Evolutionary conservation across 2,797 vertebrate species (phyloP).

Genomic region (Sebastes steindachneri): DNA sequence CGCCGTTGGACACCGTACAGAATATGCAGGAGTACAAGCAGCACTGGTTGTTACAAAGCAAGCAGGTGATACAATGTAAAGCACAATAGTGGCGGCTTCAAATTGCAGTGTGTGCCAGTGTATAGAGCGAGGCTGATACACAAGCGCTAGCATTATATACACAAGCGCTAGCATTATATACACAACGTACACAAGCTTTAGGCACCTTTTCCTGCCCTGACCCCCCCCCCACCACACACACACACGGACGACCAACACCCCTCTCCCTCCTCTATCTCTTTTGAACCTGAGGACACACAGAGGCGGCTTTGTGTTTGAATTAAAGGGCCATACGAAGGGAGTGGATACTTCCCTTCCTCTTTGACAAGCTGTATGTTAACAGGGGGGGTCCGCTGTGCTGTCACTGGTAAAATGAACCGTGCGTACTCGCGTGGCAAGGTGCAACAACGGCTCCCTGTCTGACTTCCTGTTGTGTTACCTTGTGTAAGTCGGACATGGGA

Average conservation of each 20-base stretch:
- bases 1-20: not conserved
- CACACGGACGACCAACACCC: slow-evolving; percentile 27
- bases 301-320: slow-evolving; percentile 65
- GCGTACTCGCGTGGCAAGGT: slow-evolving; percentile 31
- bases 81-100: slow-evolving; percentile 7
- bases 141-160: not conserved
- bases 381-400: slow-evolving; percentile 22
- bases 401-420: slow-evolving; percentile 58
- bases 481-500: slow-evolving; percentile 80
- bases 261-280: slow-evolving; percentile 38
- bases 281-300: slow-evolving; percentile 61
- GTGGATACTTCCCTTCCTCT: slow-evolving; percentile 56
- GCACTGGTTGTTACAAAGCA: not conserved
- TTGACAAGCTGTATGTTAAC: slow-evolving; percentile 39
- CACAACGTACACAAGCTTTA: slow-evolving; percentile 18
- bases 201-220: slow-evolving; percentile 36
- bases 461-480: slow-evolving; percentile 83
- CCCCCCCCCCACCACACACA: not conserved
- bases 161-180: not conserved
- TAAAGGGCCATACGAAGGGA: slow-evolving; percentile 50
- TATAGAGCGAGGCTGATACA: not conserved
- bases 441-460: slow-evolving; percentile 43
- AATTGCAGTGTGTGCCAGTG: slow-evolving; percentile 10
- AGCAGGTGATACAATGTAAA: not conserved
- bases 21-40: not conserved